phyloP scores from a whole-genome alignment of 2,797 vertebrate species.

The Crocodylus rhombifer region DNA sequence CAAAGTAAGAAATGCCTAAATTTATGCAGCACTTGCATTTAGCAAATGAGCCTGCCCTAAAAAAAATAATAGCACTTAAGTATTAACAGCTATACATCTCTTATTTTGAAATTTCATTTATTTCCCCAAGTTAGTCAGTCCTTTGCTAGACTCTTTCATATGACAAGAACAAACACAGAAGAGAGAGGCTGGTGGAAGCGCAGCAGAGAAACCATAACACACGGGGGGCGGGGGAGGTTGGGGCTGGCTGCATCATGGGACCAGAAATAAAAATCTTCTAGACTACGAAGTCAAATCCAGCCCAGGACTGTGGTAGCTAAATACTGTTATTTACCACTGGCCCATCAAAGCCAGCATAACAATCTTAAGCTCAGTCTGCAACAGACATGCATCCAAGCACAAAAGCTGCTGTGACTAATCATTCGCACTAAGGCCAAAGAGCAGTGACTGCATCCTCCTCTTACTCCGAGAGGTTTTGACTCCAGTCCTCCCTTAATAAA shows the following conservation, averaged over 20 bases:
- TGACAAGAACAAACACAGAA: too few species aligned
- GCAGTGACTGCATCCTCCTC: fast-evolving
- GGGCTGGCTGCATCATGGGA: background rate
- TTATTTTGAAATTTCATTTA: too few species aligned
- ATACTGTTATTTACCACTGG: fast-evolving
- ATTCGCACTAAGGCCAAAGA: fast-evolving
- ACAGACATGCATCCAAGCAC: too few species aligned
- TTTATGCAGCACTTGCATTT: too few species aligned
- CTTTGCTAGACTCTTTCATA: too few species aligned
- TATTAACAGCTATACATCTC: too few species aligned
- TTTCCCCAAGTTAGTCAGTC: too few species aligned
- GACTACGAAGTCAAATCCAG: background rate
- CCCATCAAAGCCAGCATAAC: background rate
- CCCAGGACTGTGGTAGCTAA: fast-evolving
- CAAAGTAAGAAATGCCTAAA: too few species aligned
- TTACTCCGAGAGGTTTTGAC: background rate
- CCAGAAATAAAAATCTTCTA: background rate
- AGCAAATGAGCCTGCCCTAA: too few species aligned
- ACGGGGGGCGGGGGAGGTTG: background rate
- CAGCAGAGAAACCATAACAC: background rate
- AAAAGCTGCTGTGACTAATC: background rate
- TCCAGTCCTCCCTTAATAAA: background rate
- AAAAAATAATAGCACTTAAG: too few species aligned
- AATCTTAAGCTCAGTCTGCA: background rate
- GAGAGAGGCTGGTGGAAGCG: background rate